Evolutionary conservation across 2,797 vertebrate genomes (phyloP), one percentile per base, ranked within the genome.

Genomic region (Apogon hyalosoma): DNA sequence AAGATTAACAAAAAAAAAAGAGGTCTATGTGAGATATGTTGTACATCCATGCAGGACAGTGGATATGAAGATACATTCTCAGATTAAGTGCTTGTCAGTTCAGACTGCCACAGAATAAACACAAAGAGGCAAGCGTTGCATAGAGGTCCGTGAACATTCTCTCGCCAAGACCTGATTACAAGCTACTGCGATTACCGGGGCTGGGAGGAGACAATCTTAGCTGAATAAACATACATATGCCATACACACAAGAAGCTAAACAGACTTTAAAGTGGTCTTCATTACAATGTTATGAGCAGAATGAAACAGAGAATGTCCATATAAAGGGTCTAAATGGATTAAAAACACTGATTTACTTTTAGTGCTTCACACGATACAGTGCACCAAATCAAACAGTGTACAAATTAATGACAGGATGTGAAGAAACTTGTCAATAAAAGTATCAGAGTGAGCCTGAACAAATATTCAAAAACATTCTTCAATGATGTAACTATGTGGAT

Each of bases 111-210:
- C 73, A 83, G 21, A 79, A 80, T 46, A 57, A 81, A 33, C 83
- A 79, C 42, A 65, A 75, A 79, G 61, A 87, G 75, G 73, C 68
- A 69, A 83, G 84, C 69, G 75, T 92, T 94, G 92, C 92, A 93
- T 94, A 92, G 87, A 86, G 70, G 75, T 81, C 74, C 60, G 69
- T 72, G 11, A 82, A 92, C 85, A 90, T 87, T 88, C 78, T 79
- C 50, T 51, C 63, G 65, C 73, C 85, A 63, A 79, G 87, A 80
- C 79, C 82, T 85, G 77, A 83, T 79, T 33, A 64, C 53, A 71
- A 73, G 63, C 83, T 80, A 61, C 64, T 79, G 83, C 73, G 38
- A 61, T 63, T 41, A 67, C 47, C 51, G 65, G 64, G 56, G 56
- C 38, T 21, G 67, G 31, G 33, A 73, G 59, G 69, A 72, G 53